These are phyloP conservation scores for Morpho achilles DNA, from an alignment of 2,888 invertebrate species.

Conservation along the genomic window DNA sequence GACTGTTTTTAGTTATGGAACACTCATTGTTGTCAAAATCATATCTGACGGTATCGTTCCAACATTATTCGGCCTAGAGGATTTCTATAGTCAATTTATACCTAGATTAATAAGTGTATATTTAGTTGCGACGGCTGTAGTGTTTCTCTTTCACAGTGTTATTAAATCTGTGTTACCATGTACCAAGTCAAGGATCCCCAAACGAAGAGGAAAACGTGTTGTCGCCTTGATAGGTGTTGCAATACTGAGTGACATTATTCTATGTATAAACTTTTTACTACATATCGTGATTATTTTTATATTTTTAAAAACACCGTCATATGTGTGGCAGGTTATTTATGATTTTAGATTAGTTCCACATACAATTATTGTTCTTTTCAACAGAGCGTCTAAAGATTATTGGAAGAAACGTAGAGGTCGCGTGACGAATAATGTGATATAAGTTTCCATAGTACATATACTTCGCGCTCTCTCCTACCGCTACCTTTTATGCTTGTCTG, in stretches of 20 bases:
- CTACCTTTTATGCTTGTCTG: no score
- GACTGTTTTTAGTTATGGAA: slow-evolving; percentile 14
- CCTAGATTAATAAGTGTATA: slow-evolving; percentile 8
- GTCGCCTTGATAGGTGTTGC: slow-evolving; percentile 15
- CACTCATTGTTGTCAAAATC: slow-evolving; percentile 8
- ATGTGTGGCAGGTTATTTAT: background rate
- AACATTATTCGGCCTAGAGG: background rate
- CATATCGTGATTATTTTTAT: no score
- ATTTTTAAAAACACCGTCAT: no score
- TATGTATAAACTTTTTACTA: slow-evolving; percentile 1
- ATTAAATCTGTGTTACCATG: slow-evolving; percentile 17
- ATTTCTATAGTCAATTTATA: background rate
- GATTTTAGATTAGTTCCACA: slow-evolving; percentile 18
- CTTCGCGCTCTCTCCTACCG: no score
- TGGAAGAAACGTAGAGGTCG: slow-evolving; percentile 18
- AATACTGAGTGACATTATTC: slow-evolving; percentile 22
- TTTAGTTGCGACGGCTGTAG: slow-evolving; percentile 16
- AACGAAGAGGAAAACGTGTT: slow-evolving; percentile 1
- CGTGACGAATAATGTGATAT: background rate
- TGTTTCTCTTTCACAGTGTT: slow-evolving; percentile 19
- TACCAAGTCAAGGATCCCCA: slow-evolving; percentile 1
- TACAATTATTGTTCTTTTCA: slow-evolving; percentile 21
- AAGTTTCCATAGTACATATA: background rate
- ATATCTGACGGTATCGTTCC: slow-evolving; percentile 17
- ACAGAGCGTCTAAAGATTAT: slow-evolving; percentile 22